These are phyloP conservation scores for Notodromas monacha DNA, from an alignment of 2,888 invertebrate genomes.

Conservation along the genomic window DNA sequence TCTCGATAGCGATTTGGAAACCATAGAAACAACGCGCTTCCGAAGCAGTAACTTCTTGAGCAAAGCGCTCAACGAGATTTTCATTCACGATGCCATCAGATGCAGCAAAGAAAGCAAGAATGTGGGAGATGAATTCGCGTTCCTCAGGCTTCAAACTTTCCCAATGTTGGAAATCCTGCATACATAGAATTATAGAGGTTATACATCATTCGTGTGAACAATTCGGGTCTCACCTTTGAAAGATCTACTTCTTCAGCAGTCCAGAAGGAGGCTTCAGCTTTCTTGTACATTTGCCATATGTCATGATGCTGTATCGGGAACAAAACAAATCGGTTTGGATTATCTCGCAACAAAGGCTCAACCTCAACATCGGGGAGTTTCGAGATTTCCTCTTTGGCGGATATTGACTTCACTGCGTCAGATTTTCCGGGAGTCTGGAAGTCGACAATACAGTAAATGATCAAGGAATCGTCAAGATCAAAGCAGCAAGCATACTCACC, in stretches of 20 bases:
- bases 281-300: not conserved
- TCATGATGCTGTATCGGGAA: not conserved
- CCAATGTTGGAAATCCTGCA: conserved; percentile 19
- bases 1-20: conserved; percentile 21
- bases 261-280: not conserved
- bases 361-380: not conserved
- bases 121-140: conserved; percentile 20
- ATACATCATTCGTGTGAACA: too few relatives aligned
- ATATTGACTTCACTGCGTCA: too few relatives aligned
- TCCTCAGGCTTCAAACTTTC: conserved; percentile 18
- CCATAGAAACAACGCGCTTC: conserved; percentile 23
- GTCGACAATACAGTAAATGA: too few relatives aligned
- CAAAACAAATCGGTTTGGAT: not conserved
- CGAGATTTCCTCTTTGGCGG: too few relatives aligned
- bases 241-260: conserved; percentile 18
- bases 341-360: not conserved
- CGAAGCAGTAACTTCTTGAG: conserved; percentile 20
- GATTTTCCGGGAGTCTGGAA: too few relatives aligned
- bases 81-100: conserved; percentile 24
- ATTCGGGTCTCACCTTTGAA: too few relatives aligned
- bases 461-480: too few relatives aligned
- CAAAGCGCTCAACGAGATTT: conserved; percentile 18
- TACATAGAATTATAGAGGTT: too few relatives aligned
- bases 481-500: too few relatives aligned
- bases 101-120: conserved; percentile 23